These are phyloP conservation scores for Heliothis peltigera DNA, from an alignment of 2,888 invertebrate species.

Conservation along the genomic window DNA sequence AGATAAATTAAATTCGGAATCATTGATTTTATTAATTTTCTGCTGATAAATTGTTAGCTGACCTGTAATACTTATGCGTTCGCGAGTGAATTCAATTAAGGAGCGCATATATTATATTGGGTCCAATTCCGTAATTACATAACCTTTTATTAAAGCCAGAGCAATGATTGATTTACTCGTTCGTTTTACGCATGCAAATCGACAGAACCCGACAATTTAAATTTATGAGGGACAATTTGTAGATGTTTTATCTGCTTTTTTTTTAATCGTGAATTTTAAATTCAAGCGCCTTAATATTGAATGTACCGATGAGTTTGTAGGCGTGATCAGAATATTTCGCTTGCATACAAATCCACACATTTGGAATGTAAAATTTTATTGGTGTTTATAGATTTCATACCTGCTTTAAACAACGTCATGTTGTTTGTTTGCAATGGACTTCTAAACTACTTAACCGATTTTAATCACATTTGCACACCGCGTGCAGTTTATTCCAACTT, in stretches of 20 bases:
- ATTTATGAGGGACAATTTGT: background rate
- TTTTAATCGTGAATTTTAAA: background rate
- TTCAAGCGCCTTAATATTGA: background rate
- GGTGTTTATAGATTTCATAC: too few species aligned
- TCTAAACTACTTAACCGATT: too few species aligned
- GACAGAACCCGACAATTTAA: background rate
- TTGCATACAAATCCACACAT: background rate
- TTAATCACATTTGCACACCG: too few species aligned
- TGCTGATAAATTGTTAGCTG: slow-evolving; percentile 5
- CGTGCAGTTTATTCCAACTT: too few species aligned
- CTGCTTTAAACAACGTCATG: too few species aligned
- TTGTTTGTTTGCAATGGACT: too few species aligned
- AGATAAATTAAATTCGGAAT: background rate
- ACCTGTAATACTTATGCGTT: slow-evolving; percentile 11
- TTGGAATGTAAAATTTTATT: background rate
- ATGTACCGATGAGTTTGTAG: background rate
- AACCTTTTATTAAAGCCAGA: slow-evolving; percentile 20
- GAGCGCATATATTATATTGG: slow-evolving; percentile 18
- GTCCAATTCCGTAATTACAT: slow-evolving; percentile 24
- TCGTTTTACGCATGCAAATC: slow-evolving; percentile 17
- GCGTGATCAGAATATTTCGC: slow-evolving; percentile 8
- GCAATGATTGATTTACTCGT: slow-evolving; percentile 10
- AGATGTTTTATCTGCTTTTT: background rate
- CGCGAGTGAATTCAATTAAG: slow-evolving; percentile 18
- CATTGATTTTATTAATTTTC: background rate